Evolutionary conservation across 1,140 invertebrate species (phyloP).

Genomic region (Halesus radiatus): DNA sequence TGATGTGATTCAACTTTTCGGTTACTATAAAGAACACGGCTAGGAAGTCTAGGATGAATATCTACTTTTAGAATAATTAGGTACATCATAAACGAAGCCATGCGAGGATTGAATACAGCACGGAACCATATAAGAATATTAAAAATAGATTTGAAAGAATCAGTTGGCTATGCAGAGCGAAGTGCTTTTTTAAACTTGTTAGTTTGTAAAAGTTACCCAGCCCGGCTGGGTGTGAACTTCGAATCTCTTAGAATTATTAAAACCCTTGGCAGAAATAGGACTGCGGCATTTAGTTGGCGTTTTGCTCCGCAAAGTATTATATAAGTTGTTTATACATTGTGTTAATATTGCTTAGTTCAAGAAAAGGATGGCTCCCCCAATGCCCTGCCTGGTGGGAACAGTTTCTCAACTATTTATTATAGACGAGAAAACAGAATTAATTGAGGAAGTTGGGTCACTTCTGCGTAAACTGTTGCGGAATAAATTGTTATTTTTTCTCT

Average conservation of each 20-base stretch:
- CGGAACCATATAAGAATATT: too few species aligned
- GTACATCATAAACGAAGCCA: too few species aligned
- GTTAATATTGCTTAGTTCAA: background rate
- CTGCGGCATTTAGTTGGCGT: background rate
- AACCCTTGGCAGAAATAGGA: background rate
- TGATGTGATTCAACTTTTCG: too few species aligned
- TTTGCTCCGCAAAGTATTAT: background rate
- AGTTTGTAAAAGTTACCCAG: too few species aligned
- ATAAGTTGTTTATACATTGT: background rate
- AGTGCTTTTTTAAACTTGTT: too few species aligned
- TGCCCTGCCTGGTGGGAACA: background rate
- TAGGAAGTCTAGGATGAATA: too few species aligned
- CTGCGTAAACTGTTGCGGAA: background rate
- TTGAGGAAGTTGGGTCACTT: background rate
- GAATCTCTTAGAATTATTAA: constrained; percentile 16
- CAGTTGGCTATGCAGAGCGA: too few species aligned
- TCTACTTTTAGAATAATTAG: too few species aligned
- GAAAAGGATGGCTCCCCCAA: too few species aligned
- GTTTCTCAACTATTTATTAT: background rate
- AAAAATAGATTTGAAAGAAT: too few species aligned
- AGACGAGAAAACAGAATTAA: background rate
- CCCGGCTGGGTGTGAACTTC: background rate
- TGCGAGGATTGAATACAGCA: too few species aligned
- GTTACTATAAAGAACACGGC: too few species aligned
- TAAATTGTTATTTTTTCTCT: background rate